Evolutionary conservation across 2,888 invertebrate species (phyloP).

Genomic region (Lasioglossum leucozonium): DNA sequence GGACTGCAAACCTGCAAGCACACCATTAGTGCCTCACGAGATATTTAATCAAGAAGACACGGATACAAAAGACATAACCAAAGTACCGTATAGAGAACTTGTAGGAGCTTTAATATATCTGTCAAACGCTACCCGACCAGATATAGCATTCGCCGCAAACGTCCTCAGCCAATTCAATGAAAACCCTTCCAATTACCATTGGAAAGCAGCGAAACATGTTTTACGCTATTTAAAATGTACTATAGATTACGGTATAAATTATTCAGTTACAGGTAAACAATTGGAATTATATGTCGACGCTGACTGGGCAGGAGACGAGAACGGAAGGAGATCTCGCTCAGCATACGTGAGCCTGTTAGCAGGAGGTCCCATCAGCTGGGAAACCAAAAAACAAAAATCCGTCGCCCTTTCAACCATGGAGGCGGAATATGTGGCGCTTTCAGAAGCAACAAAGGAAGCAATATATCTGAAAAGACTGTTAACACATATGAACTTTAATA

Average conservation of each 20-base stretch:
- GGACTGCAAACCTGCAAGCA: not conserved
- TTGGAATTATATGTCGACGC: not conserved
- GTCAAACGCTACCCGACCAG: not conserved
- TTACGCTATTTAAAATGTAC: not conserved
- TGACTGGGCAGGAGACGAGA: not conserved
- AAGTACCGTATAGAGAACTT: not conserved
- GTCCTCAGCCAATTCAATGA: not conserved
- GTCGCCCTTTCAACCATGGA: conserved; percentile 20
- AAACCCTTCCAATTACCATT: not conserved
- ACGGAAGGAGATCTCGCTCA: not conserved
- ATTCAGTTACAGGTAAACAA: not conserved
- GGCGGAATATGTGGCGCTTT: not conserved
- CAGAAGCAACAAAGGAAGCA: not conserved
- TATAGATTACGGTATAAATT: not conserved
- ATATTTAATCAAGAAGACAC: not conserved
- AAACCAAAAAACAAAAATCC: not conserved
- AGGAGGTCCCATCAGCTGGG: not conserved
- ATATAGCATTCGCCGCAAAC: not conserved
- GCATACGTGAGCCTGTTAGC: not conserved
- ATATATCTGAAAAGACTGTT: not conserved
- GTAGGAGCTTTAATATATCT: not conserved
- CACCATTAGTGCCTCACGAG: not conserved
- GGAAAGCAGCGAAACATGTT: not conserved
- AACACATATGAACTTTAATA: not conserved
- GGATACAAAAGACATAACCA: not conserved